Conservation (phyloP, 2,113 vertebrate species). For the Prinia subflava region DNA sequence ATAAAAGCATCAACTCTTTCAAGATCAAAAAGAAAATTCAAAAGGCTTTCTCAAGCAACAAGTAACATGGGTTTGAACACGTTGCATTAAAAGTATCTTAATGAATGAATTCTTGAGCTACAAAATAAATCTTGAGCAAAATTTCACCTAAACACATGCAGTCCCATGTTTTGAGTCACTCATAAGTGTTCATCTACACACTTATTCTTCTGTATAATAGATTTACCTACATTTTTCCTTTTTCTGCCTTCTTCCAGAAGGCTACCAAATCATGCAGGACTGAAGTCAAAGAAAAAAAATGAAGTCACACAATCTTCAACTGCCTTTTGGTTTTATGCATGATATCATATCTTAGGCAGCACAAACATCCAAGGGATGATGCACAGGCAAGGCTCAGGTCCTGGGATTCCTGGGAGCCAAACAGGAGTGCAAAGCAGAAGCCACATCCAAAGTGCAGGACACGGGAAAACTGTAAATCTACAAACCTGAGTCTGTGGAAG, state of each 20-base stretch:
- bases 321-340: background rate
- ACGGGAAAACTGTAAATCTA: background rate
- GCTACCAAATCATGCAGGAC: background rate
- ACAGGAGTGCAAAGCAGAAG: fast-evolving
- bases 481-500: background rate
- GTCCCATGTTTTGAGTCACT: background rate
- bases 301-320: background rate
- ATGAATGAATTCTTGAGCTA: background rate
- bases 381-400: no score
- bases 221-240: background rate
- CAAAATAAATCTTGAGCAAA: background rate
- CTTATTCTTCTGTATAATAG: background rate
- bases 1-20: background rate
- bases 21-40: background rate
- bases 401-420: no score
- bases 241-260: background rate
- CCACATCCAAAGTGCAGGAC: fast-evolving
- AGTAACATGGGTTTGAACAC: background rate
- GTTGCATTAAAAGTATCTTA: background rate
- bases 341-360: fast-evolving
- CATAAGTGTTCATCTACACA: background rate
- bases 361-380: fast-evolving
- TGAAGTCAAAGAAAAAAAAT: background rate
- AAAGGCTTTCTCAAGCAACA: background rate
- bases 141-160: background rate